Percentiles rank a stretch among this genome's conserved stretches.
These are phyloP conservation scores for Pollimyrus isidori DNA, from an alignment of 2,113 vertebrate genomes.

Conservation along the genomic window DNA sequence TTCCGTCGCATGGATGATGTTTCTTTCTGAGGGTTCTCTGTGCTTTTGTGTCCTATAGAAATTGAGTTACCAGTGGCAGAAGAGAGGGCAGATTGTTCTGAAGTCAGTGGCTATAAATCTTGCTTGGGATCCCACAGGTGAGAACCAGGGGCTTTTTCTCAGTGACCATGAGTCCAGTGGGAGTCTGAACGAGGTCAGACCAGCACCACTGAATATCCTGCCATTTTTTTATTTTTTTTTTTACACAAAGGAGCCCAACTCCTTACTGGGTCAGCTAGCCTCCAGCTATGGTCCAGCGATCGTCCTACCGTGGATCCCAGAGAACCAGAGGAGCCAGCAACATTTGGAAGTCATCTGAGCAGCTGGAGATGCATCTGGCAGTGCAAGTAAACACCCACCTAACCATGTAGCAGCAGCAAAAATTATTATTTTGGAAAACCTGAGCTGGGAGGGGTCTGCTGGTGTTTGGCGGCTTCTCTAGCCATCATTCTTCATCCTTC, in stretches of 20 bases:
- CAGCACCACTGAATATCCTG: neutral
- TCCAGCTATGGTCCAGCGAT: constrained; percentile 81
- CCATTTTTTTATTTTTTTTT: neutral
- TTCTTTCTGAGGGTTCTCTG: neutral
- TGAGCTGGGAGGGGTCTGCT: neutral
- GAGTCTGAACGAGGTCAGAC: neutral
- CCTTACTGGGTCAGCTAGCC: constrained; percentile 76
- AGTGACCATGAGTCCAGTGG: neutral
- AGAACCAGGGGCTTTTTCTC: neutral
- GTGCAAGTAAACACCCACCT: constrained; percentile 72
- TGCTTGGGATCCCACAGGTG: constrained; percentile 92
- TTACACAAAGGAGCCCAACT: constrained; percentile 70
- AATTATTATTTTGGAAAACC: neutral
- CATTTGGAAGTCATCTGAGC: constrained; percentile 43
- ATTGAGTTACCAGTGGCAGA: constrained; percentile 85
- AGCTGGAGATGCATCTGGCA: constrained; percentile 88
- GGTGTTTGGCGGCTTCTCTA: neutral
- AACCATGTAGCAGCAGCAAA: neutral
- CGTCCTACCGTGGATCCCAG: constrained; percentile 47
- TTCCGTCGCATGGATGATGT: neutral
- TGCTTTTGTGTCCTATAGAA: constrained; percentile 53
- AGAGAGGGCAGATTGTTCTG: constrained; percentile 81
- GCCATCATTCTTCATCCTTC: neutral
- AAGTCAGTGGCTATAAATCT: constrained; percentile 76
- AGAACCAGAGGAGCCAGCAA: constrained; percentile 45